These are phyloP conservation scores for Ostrea edulis DNA, from an alignment of 1,140 invertebrate species.

Conservation along the genomic window DNA sequence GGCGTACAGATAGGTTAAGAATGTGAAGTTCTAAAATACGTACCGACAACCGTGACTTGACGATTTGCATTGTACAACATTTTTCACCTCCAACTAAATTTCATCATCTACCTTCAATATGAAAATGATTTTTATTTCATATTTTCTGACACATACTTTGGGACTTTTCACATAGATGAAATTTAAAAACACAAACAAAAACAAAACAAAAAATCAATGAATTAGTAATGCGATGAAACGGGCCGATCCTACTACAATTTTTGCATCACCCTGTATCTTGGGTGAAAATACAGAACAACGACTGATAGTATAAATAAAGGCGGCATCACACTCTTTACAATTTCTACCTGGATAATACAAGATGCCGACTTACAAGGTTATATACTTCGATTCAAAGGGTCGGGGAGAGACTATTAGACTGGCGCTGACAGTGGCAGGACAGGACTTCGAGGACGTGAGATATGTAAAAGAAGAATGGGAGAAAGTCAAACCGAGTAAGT, in stretches of 20 bases:
- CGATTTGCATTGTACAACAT: too few species aligned
- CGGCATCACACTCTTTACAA: not conserved
- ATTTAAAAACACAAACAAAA: too few species aligned
- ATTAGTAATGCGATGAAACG: too few species aligned
- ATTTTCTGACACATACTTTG: too few species aligned
- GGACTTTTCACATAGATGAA: too few species aligned
- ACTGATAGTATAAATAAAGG: not conserved
- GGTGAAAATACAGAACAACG: not conserved
- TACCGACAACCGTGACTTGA: too few species aligned
- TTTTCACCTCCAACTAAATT: too few species aligned
- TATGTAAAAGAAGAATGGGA: slow-evolving; percentile 50
- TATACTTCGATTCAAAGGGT: slow-evolving; percentile 67
- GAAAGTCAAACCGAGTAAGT: slow-evolving; percentile 55
- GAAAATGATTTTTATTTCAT: too few species aligned
- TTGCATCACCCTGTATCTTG: not conserved
- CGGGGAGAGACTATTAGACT: slow-evolving; percentile 65
- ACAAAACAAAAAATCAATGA: too few species aligned
- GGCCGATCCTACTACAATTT: not conserved
- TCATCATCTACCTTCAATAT: too few species aligned
- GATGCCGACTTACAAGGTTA: slow-evolving; percentile 65
- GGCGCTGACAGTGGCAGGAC: slow-evolving; percentile 52
- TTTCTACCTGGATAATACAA: not conserved
- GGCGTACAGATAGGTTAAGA: too few species aligned
- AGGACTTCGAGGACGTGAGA: slow-evolving; percentile 60
- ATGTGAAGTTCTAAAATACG: too few species aligned